These are phyloP conservation scores for Dicrostonyx torquatus DNA, from an alignment of 2,797 vertebrate genomes.

Conservation along the genomic window DNA sequence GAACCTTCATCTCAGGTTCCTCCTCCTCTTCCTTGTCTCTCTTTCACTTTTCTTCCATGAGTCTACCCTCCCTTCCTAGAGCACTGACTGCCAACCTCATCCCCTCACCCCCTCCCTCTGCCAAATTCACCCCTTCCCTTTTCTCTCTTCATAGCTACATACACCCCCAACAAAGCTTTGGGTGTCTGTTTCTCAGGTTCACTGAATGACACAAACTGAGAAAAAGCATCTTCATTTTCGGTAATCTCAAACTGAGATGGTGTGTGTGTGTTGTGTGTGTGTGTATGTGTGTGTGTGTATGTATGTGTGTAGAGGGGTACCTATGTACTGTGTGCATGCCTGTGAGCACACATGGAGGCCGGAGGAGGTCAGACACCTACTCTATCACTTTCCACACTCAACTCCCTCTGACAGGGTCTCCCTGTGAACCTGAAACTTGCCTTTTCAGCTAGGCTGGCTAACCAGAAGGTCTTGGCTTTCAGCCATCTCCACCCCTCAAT, in stretches of 20 bases:
- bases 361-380: background rate
- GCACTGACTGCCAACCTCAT: too few species aligned
- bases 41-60: accelerated
- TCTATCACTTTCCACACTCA: background rate
- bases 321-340: background rate
- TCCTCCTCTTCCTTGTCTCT: too few species aligned
- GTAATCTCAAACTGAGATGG: background rate
- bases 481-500: background rate
- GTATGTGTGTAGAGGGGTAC: background rate
- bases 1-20: background rate
- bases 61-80: accelerated
- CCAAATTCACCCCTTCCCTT: too few species aligned
- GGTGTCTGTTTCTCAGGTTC: background rate
- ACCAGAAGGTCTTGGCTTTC: background rate
- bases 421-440: background rate
- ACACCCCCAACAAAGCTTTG: too few species aligned
- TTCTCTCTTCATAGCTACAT: background rate
- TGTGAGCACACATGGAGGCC: background rate
- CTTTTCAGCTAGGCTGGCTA: background rate
- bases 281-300: background rate
- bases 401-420: background rate
- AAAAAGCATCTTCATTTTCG: background rate
- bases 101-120: too few species aligned
- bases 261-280: background rate
- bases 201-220: accelerated